A percentile compares a stretch with the other conserved stretches of the same genome.
Evolutionary conservation across 2,113 vertebrate genomes (phyloP).

Genomic region (Nerophis lumbriciformis): DNA sequence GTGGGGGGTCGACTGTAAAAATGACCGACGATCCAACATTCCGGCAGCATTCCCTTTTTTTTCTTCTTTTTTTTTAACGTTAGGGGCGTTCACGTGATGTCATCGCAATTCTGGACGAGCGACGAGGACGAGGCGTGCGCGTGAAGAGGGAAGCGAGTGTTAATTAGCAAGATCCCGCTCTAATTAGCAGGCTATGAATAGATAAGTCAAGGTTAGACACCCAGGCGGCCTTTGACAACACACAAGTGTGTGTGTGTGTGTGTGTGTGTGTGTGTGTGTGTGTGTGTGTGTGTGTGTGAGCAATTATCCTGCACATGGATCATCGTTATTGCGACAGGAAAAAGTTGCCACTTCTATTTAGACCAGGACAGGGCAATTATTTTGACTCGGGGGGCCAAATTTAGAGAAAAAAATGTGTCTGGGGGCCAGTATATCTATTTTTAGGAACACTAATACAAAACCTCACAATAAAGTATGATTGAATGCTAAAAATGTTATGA

Average conservation of each 20-base stretch:
- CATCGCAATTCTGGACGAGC: neutral
- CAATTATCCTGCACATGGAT: slow-evolving; percentile 59
- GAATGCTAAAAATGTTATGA: too few relatives aligned
- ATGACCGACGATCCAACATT: too few relatives aligned
- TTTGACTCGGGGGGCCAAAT: too few relatives aligned
- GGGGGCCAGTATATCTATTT: too few relatives aligned
- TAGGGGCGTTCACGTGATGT: too few relatives aligned
- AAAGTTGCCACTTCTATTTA: too few relatives aligned
- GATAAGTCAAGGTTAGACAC: slow-evolving; percentile 60
- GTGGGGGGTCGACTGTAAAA: neutral
- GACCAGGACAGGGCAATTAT: too few relatives aligned
- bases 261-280: slow-evolving; percentile 22
- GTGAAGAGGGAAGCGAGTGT: slow-evolving; percentile 9
- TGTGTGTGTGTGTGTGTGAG: slow-evolving; percentile 28
- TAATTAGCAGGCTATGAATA: slow-evolving; percentile 64
- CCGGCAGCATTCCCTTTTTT: neutral
- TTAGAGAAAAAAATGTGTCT: too few relatives aligned
- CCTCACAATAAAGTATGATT: too few relatives aligned
- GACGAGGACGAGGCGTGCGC: neutral
- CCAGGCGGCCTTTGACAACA: slow-evolving; percentile 38
- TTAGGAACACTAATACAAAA: too few relatives aligned
- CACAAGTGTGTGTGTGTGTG: slow-evolving; percentile 14
- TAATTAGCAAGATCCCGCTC: slow-evolving; percentile 62
- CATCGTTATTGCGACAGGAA: slow-evolving; percentile 16
- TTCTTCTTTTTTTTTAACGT: neutral